phyloP scores from a whole-genome alignment of 2,888 invertebrate species.

The Lumbricus terrestris region DNA sequence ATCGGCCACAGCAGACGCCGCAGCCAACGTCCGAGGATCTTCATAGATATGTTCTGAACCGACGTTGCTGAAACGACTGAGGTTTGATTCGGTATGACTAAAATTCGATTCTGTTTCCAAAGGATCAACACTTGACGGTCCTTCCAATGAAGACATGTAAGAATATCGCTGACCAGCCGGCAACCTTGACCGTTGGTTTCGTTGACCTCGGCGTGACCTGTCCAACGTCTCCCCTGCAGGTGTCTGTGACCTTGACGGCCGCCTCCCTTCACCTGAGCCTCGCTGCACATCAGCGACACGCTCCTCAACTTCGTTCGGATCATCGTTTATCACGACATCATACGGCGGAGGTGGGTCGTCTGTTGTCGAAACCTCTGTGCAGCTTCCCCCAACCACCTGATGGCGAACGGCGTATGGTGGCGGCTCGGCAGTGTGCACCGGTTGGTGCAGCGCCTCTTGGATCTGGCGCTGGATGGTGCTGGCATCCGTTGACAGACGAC shows the following conservation, averaged over 20 bases:
- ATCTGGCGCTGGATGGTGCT: conserved; percentile 12
- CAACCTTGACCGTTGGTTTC: not conserved
- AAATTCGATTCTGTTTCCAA: not conserved
- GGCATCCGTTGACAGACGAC: not conserved
- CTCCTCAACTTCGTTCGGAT: not conserved
- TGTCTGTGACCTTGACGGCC: not conserved
- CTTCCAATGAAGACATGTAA: not conserved
- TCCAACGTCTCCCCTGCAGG: not conserved
- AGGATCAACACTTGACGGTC: not conserved
- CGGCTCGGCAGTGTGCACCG: not conserved
- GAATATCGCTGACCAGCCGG: not conserved
- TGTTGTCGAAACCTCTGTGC: conserved; percentile 6
- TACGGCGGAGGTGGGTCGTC: conserved; percentile 34
- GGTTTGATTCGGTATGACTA: not conserved
- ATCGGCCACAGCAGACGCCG: not conserved
- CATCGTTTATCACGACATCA: conserved; percentile 28
- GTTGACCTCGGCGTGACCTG: not conserved
- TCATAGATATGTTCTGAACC: conserved; percentile 25
- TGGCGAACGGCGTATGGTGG: conserved; percentile 12
- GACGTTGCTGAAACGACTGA: not conserved
- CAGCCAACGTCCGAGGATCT: conserved; percentile 13
- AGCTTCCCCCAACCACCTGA: conserved; percentile 10
- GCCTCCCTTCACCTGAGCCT: not conserved
- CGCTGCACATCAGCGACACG: not conserved
- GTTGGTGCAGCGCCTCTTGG: conserved; percentile 18